Base-by-base conservation (phyloP, 1,140 invertebrate genomes). In the Dufourea novaeangliae region DNA sequence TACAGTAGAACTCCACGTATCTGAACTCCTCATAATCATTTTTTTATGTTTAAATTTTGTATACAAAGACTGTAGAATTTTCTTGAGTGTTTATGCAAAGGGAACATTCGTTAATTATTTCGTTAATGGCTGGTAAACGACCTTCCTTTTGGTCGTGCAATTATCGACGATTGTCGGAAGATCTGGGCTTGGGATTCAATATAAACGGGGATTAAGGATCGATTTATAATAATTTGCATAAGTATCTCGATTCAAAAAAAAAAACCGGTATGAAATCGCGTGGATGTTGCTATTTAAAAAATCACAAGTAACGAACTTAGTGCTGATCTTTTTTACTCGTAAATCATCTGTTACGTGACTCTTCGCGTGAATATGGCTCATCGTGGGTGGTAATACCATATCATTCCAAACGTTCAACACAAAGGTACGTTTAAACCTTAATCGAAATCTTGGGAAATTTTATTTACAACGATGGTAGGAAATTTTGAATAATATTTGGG, bases 331-430 rank as follows among this genome's bases (percentile, higher is more conserved):
- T 73, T 70, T 73, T 32, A 72, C 68, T 77, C 87, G 64, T 88
- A 87, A 88, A 88, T 88, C 84, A 88, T 82, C 73, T 78, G 71
- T 72, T 78, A 68, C 79, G 78, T 64, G 72, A 86, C 8, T 57
- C 29, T 46, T 50, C 44, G 64, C 4, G 72, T 46, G 52, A 82
- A 68, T 68, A 44, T 44, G 57, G 57, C 62, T 56, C 52, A 79
- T 77, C 77, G 27, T 54, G 12, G 27, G 34, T 32, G 20, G 66
- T 22, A 61, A 74, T 37, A 46, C 62, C n/a, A 0, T n/a, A 12
- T 61, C 32, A 46, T 71, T 71, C 39, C 25, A 22, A 7, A 27
- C 20, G 20, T n/a, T 71, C 39, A 17, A 57, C n/a, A 14, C n/a
- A n/a, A n/a, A n/a, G n/a, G n/a, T n/a, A n/a, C n/a, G n/a, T n/a